Conservation (phyloP, 2,888 invertebrate genomes). For the Mesoligia furuncula region DNA sequence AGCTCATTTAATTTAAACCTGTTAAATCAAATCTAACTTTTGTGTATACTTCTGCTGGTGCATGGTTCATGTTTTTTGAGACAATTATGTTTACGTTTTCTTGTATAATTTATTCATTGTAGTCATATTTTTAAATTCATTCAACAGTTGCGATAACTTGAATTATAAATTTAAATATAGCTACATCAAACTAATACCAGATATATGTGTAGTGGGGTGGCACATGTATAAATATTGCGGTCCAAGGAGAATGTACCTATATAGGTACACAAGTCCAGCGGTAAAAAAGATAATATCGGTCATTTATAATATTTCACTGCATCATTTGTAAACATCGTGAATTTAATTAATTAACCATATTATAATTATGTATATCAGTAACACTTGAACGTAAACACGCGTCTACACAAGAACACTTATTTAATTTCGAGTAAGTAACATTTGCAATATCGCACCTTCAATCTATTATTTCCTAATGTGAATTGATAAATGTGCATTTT, state of each 20-base stretch:
- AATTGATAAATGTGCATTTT: constrained; percentile 78
- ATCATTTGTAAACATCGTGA: constrained; percentile 80
- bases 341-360: constrained; percentile 67
- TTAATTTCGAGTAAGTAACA: constrained; percentile 36
- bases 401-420: constrained; percentile 39
- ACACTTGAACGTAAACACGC: constrained; percentile 67
- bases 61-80: background rate
- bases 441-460: constrained; percentile 49
- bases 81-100: background rate
- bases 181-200: background rate
- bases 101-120: background rate
- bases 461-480: constrained; percentile 60
- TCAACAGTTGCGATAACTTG: constrained; percentile 11
- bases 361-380: constrained; percentile 62
- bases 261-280: constrained; percentile 44
- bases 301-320: constrained; percentile 69
- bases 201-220: background rate
- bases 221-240: constrained; percentile 36
- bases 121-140: background rate
- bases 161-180: constrained; percentile 4
- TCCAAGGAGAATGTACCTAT: constrained; percentile 47
- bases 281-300: constrained; percentile 62
- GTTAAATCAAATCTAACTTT: constrained; percentile 2
- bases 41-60: background rate
- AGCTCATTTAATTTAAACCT: background rate